Evolutionary conservation across 2,113 vertebrate species (phyloP), one percentile per base, ranked within the genome.

Genomic region (Campylomormyrus numenius): DNA sequence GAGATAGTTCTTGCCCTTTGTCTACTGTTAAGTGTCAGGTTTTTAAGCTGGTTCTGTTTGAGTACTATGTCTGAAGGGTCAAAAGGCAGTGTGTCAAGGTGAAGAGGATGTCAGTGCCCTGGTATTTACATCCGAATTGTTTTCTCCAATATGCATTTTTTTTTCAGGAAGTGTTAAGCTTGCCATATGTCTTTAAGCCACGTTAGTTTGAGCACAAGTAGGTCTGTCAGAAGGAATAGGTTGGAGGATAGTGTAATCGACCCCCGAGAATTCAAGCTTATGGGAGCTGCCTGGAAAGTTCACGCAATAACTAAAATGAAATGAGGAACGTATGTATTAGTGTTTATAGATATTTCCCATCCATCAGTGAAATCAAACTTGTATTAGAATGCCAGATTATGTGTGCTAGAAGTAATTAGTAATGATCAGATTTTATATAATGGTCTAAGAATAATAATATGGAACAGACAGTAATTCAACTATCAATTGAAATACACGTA

Each of bases 1-100:
- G 7, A 85, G 83, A 45, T 85, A 85, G 83, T 85, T 46, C 83
- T 83, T 83, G 77, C 77, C 42, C 77, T 85, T 48, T 85, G 42
- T 85, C 74, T 80, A 42, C 31, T 39, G 21, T 85, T 24, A 85
- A 48, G 35, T 85, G 83, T 45, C 83, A 85, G 19, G 21, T 85
- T 46, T 85, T 85, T 85, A 85, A 83, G 39, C 45, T 10, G 45
- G 9, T 46, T n/a, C 42, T 48, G 39, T 85, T 85, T 11, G 83
- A 10, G 24, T 9, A n/a, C 10, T 42, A 21, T 85, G 39, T 24
- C 45, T 45, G 83, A 46, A 85, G 45, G 45, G 42, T 48, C 42
- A 70, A 31, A 85, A 85, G 45, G 42, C 45, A 48, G 49, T 53
- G 48, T 27, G 42, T 46, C 39, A 85, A 85, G 42, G 49, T 87